phyloP scores from a whole-genome alignment of 2,888 invertebrate genomes.

The Aporophyla nigra region DNA sequence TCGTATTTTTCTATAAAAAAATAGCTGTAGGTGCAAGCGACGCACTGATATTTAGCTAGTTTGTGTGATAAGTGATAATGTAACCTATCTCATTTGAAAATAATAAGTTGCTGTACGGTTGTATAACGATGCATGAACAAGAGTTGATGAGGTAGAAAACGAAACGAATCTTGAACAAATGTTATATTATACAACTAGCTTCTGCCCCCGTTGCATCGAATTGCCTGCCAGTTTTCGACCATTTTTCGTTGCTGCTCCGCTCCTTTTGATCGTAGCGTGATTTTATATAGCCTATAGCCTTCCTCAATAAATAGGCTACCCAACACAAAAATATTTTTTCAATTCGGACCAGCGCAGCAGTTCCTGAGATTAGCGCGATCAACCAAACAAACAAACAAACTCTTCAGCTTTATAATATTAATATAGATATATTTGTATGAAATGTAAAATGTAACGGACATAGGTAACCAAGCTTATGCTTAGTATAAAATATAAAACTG shows the following conservation, averaged over 20 bases:
- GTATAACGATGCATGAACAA: conserved; percentile 19
- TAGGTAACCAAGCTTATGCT: conserved; percentile 5
- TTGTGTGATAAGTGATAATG: neutral
- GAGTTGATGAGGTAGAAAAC: conserved; percentile 45
- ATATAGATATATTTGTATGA: conserved; percentile 24
- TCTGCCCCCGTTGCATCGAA: no score
- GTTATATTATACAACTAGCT: neutral
- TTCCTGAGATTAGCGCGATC: no score
- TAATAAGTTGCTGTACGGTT: conserved; percentile 14
- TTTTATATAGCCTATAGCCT: no score
- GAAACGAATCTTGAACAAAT: conserved; percentile 51
- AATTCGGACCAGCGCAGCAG: no score
- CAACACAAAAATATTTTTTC: no score
- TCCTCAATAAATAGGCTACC: no score
- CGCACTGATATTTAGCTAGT: conserved; percentile 10
- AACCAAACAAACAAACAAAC: no score
- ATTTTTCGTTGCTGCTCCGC: no score
- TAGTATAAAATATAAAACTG: conserved; percentile 1
- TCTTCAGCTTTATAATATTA: no score
- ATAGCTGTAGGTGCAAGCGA: neutral
- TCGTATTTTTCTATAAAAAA: no score
- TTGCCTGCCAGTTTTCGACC: no score
- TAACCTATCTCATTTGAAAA: conserved; percentile 11
- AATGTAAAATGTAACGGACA: conserved; percentile 40
- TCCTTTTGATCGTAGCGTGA: no score